phyloP scores from a whole-genome alignment of 1,140 invertebrate genomes.

The Penaeus chinensis region DNA sequence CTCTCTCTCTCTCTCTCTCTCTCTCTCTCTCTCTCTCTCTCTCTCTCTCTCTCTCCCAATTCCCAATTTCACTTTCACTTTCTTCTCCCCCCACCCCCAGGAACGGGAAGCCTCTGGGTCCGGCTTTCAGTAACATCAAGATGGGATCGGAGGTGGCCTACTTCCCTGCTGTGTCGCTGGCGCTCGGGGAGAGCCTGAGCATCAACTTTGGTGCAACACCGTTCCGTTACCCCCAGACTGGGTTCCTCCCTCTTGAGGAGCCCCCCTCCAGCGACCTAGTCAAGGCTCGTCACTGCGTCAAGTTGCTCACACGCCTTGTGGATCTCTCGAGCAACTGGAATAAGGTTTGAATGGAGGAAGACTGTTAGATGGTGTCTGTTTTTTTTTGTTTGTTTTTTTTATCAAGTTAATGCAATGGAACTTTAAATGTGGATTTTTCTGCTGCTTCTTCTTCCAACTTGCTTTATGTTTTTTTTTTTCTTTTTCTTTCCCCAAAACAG shows the following conservation, averaged over 20 bases:
- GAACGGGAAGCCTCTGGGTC: constrained; percentile 80
- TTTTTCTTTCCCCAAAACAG: not conserved
- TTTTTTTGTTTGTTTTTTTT: not conserved
- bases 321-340: constrained; percentile 10
- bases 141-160: constrained; percentile 80
- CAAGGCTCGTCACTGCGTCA: constrained; percentile 72
- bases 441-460: not conserved
- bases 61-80: not conserved
- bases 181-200: constrained; percentile 79
- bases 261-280: constrained; percentile 72
- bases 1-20: not conserved
- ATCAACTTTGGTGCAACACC: constrained; percentile 84
- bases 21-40: not conserved
- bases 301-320: constrained; percentile 72
- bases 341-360: not conserved
- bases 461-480: not conserved
- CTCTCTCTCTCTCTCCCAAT: not conserved
- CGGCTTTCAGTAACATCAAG: constrained; percentile 79
- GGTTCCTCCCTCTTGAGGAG: constrained; percentile 77
- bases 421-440: not conserved
- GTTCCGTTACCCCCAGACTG: constrained; percentile 78
- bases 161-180: constrained; percentile 81
- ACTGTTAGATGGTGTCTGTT: not conserved
- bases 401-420: too few relatives aligned
- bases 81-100: constrained; percentile 67